A percentile compares a stretch with the other conserved stretches of the same genome.
phyloP scores from a whole-genome alignment of 1,140 invertebrate species.

The Apis laboriosa region DNA sequence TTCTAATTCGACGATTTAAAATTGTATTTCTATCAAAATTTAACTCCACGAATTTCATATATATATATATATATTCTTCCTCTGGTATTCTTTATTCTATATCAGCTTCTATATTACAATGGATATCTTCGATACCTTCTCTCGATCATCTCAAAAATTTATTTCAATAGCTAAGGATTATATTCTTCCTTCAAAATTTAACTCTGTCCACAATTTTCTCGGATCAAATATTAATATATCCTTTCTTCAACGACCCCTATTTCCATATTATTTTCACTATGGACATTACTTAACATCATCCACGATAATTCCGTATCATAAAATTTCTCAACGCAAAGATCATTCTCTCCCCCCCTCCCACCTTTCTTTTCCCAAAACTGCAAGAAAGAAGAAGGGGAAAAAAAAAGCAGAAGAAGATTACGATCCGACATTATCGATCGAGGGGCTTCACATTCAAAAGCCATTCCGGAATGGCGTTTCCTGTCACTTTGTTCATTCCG shows the following conservation, averaged over 20 bases:
- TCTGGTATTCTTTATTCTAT: too few species aligned
- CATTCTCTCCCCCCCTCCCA: too few species aligned
- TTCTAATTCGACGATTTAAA: too few species aligned
- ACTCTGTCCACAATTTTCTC: neutral
- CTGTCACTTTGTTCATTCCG: constrained; percentile 53
- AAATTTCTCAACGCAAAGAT: neutral
- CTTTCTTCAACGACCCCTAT: too few species aligned
- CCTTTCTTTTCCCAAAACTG: neutral
- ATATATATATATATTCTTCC: too few species aligned
- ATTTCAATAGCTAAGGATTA: neutral
- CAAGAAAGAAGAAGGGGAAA: neutral
- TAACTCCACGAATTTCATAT: too few species aligned
- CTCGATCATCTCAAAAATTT: too few species aligned
- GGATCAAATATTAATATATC: neutral
- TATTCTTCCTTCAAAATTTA: neutral
- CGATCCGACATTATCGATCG: constrained; percentile 43
- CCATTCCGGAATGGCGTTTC: constrained; percentile 31
- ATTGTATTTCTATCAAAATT: too few species aligned
- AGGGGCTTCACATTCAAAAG: constrained; percentile 19
- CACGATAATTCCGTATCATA: neutral
- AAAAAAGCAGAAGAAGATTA: constrained; percentile 9
- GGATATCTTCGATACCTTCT: too few species aligned
- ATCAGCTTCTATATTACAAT: too few species aligned
- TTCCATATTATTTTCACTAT: neutral
- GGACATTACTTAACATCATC: neutral